Percentiles rank a stretch among this genome's conserved stretches.
Evolutionary conservation across 2,888 invertebrate genomes (phyloP).

Genomic region (Maniola hyperantus): DNA sequence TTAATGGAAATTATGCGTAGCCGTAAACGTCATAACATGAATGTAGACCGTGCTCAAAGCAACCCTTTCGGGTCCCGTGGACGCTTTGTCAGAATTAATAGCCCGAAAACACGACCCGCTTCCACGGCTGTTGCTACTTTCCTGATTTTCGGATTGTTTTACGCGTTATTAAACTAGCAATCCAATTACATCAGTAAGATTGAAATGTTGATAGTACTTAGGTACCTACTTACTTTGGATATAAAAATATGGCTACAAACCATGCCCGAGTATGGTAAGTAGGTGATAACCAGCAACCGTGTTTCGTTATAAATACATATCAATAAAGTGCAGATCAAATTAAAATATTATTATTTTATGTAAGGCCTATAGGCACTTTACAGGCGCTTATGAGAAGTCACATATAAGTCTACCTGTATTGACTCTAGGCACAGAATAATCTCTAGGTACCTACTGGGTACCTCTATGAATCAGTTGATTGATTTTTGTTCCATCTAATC

Average conservation of each 20-base stretch:
- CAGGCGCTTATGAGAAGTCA: too few species aligned
- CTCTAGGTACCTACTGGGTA: too few species aligned
- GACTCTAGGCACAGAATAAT: too few species aligned
- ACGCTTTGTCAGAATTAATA: slow-evolving; percentile 80
- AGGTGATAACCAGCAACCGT: neutral
- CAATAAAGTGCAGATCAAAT: too few species aligned
- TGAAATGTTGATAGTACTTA: slow-evolving; percentile 43
- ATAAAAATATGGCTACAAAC: slow-evolving; percentile 1
- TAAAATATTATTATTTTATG: too few species aligned
- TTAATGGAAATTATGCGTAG: slow-evolving; percentile 35
- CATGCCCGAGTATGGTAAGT: neutral
- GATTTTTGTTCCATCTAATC: too few species aligned
- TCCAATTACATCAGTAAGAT: slow-evolving; percentile 76
- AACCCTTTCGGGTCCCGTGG: slow-evolving; percentile 71
- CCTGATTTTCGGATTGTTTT: slow-evolving; percentile 78
- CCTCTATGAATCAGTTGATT: too few species aligned
- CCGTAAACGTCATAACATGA: slow-evolving; percentile 73
- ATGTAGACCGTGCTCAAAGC: slow-evolving; percentile 55
- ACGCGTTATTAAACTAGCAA: slow-evolving; percentile 80
- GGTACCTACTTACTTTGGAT: neutral
- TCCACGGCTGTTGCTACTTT: slow-evolving; percentile 63
- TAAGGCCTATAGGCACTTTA: too few species aligned
- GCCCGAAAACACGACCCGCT: slow-evolving; percentile 66
- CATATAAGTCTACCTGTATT: too few species aligned
- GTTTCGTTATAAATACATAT: too few species aligned